Evolutionary conservation across 2,113 vertebrate species (phyloP).

Genomic region (Stegostoma tigrinum): DNA sequence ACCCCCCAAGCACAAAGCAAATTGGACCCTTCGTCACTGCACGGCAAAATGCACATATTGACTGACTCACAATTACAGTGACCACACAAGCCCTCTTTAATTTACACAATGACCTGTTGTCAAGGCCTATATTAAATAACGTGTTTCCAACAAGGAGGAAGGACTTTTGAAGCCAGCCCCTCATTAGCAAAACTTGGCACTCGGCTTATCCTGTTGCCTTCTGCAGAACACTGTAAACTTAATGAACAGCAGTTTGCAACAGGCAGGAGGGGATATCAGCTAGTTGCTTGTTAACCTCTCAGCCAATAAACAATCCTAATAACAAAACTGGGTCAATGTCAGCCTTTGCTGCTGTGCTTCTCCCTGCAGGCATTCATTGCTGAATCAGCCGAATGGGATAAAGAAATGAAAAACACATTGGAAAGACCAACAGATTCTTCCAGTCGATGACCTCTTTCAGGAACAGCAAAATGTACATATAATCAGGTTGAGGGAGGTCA

Average conservation of each 20-base stretch:
- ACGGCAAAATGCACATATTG: not conserved
- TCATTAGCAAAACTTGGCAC: not conserved
- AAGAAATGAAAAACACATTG: constrained; percentile 14
- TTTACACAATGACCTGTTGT: not conserved
- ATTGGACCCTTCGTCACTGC: not conserved
- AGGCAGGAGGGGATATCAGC: not conserved
- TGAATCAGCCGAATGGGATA: not conserved
- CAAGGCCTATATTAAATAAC: not conserved
- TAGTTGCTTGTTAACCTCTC: constrained; percentile 15
- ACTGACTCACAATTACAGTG: not conserved
- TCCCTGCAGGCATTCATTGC: not conserved
- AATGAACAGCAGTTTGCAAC: not conserved
- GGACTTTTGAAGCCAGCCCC: not conserved
- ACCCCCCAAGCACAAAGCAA: not conserved
- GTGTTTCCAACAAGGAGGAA: not conserved
- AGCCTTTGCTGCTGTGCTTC: not conserved
- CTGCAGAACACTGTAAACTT: not conserved
- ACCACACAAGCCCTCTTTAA: not conserved
- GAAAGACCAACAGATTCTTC: not conserved
- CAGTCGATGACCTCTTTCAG: not conserved
- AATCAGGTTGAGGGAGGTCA: not conserved
- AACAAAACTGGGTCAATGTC: not conserved
- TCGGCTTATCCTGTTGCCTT: not conserved
- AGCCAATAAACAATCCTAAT: not conserved
- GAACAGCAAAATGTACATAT: not conserved